phyloP scores from a whole-genome alignment of 2,797 vertebrate genomes.

The Channallabes apus region DNA sequence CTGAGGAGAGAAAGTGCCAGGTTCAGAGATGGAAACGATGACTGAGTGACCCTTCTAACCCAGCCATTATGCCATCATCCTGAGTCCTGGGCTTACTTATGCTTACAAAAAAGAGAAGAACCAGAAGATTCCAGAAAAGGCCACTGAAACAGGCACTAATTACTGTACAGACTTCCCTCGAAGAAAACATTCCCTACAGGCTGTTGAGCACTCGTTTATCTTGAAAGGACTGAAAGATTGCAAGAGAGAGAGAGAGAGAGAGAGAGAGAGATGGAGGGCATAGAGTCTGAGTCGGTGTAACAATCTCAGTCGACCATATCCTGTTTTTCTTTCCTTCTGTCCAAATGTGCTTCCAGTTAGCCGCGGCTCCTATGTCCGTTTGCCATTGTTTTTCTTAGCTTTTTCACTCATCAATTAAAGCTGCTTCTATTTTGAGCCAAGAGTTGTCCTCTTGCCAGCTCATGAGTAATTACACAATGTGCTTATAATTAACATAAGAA shows the following conservation, averaged over 20 bases:
- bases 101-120: background rate
- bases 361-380: slow-evolving; percentile 44
- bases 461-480: slow-evolving; percentile 69
- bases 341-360: slow-evolving; percentile 63
- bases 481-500: slow-evolving; percentile 73
- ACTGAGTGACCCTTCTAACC: slow-evolving; percentile 44
- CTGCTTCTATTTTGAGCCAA: slow-evolving; percentile 54
- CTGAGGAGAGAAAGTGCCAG: slow-evolving; percentile 46
- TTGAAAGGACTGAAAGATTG: slow-evolving; percentile 11
- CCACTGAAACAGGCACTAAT: slow-evolving; percentile 61
- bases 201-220: slow-evolving; percentile 41
- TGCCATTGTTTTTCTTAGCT: slow-evolving; percentile 50
- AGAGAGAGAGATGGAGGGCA: slow-evolving; percentile 24
- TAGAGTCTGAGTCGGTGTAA: slow-evolving; percentile 42
- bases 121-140: slow-evolving; percentile 42
- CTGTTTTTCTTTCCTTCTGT: slow-evolving; percentile 58
- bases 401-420: slow-evolving; percentile 50
- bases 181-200: slow-evolving; percentile 50
- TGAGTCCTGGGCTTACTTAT: slow-evolving; percentile 51
- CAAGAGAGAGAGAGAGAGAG: slow-evolving; percentile 24
- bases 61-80: slow-evolving; percentile 38
- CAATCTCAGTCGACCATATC: slow-evolving; percentile 42
- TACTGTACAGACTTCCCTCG: slow-evolving; percentile 62
- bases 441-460: slow-evolving; percentile 50
- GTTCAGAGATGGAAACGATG: slow-evolving; percentile 48